Base-by-base conservation (phyloP, 2,797 vertebrate species). In the Pteronotus mesoamericanus region DNA sequence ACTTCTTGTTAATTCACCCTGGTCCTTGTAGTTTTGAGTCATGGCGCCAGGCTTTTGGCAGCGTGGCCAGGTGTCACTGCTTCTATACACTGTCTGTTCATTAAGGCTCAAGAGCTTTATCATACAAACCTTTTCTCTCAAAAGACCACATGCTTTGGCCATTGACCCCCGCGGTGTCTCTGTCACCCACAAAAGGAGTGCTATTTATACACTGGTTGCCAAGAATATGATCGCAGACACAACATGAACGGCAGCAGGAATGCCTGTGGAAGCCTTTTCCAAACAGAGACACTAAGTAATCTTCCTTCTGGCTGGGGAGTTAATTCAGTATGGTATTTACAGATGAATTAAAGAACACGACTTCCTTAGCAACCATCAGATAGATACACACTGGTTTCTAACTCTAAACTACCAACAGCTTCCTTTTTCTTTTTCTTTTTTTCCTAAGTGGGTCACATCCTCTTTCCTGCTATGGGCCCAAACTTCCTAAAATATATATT, bases 341-440 rank as follows among this genome's bases (percentile, higher is more conserved):
- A 95, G 92, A 80, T 12, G 68, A 92, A 71, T 42, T 80, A 75
- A 61, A 96, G 94, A 79, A 75, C 79, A 80, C 26, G 46, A 69
- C 94, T 98, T 96, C 96, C 96, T 96, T 97, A 97, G 96, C 95
- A 96, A 97, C 96, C 83, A 80, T 89, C 94, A 95, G 74, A 93
- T 51, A 97, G 74, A 94, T 57, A 97, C 88, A 96, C 78, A 92
- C 5, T 86, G 78, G 74, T 86, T 94, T 95, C 78, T 87, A 94
- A 89, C n/a, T 39, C 44, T 44, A 18, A 19, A 66, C 29, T 78
- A 71, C 74, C 59, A 77, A 94, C n/a, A 80, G 18, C 44, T 80
- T 94, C 92, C 74, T 69, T 83, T 80, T 78, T 79, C 39, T 83
- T 64, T 77, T 12, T 34, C 42, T 68, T 53, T 78, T 39, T 19